A percentile compares a stretch with the other conserved stretches of the same genome.
phyloP scores from a whole-genome alignment of 2,888 invertebrate genomes.

The Drosophila villosipedis region DNA sequence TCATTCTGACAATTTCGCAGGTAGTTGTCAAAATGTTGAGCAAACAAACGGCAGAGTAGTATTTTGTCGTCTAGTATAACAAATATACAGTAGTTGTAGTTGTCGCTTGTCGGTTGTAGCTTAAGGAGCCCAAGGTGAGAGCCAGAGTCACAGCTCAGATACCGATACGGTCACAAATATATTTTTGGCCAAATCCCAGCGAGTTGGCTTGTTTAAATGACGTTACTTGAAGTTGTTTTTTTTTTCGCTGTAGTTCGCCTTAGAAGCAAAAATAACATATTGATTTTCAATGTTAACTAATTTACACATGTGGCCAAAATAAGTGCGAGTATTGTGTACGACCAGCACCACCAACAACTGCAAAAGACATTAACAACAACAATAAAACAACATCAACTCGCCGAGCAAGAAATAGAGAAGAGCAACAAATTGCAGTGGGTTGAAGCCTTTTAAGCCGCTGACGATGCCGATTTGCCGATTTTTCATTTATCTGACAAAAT shows the following conservation, averaged over 20 bases:
- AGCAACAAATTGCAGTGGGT: conserved; percentile 36
- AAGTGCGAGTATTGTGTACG: conserved; percentile 43
- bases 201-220: conserved; percentile 37
- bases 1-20: conserved; percentile 59
- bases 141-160: conserved; percentile 27
- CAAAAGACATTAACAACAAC: conserved; percentile 2
- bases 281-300: conserved; percentile 71
- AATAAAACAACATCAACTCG: not conserved
- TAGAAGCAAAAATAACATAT: conserved; percentile 42
- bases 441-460: conserved; percentile 19
- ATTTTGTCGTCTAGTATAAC: conserved; percentile 25
- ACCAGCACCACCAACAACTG: conserved; percentile 1
- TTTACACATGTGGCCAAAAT: conserved; percentile 63
- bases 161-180: conserved; percentile 41
- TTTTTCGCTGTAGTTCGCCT: conserved; percentile 17
- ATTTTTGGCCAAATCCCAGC: conserved; percentile 50
- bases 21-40: conserved; percentile 65
- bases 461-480: conserved; percentile 7
- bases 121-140: conserved; percentile 70
- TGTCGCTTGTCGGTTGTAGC: conserved; percentile 15
- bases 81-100: not conserved
- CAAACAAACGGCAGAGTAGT: conserved; percentile 50
- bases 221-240: conserved; percentile 11
- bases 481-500: conserved; percentile 33
- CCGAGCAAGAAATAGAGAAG: conserved; percentile 2